Percentiles rank a stretch among this genome's conserved stretches.
phyloP scores from a whole-genome alignment of 2,797 vertebrate genomes.

The Notolepis coatsorum region DNA sequence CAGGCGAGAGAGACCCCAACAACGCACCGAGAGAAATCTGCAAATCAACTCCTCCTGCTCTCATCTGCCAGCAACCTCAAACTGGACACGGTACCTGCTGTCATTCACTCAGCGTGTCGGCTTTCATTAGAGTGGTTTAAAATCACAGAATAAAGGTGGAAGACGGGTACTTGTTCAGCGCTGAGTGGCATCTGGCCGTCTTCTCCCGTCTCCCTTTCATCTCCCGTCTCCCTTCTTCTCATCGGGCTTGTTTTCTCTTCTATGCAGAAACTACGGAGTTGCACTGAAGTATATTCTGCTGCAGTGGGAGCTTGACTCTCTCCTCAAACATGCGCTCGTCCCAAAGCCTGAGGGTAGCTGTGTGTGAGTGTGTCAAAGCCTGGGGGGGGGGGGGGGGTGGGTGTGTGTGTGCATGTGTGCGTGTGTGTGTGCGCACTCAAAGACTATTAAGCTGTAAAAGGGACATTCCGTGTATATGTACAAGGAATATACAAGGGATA shows the following conservation, averaged over 20 bases:
- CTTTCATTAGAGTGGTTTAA: slow-evolving; percentile 55
- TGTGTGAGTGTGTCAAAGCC: neutral
- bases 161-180: slow-evolving; percentile 55
- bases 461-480: too few relatives aligned
- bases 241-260: slow-evolving; percentile 41
- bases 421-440: neutral
- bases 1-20: slow-evolving; percentile 35
- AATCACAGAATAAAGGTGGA: slow-evolving; percentile 34
- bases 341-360: slow-evolving; percentile 1
- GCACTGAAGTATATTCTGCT: slow-evolving; percentile 36
- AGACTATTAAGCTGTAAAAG: neutral
- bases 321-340: slow-evolving; percentile 49
- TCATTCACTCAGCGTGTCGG: slow-evolving; percentile 60
- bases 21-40: slow-evolving; percentile 26
- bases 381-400: neutral
- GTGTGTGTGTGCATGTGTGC: neutral
- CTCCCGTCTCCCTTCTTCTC: slow-evolving; percentile 32
- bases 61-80: slow-evolving; percentile 24
- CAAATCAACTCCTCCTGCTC: slow-evolving; percentile 40
- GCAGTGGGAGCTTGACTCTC: slow-evolving; percentile 25
- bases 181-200: slow-evolving; percentile 48
- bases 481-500: too few relatives aligned
- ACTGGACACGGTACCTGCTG: slow-evolving; percentile 51
- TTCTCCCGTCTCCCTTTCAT: slow-evolving; percentile 8
- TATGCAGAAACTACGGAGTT: slow-evolving; percentile 20